A percentile compares a stretch with the other conserved stretches of the same genome.
These are phyloP conservation scores for Polyommatus icarus DNA, from an alignment of 2,888 invertebrate genomes.

Conservation along the genomic window DNA sequence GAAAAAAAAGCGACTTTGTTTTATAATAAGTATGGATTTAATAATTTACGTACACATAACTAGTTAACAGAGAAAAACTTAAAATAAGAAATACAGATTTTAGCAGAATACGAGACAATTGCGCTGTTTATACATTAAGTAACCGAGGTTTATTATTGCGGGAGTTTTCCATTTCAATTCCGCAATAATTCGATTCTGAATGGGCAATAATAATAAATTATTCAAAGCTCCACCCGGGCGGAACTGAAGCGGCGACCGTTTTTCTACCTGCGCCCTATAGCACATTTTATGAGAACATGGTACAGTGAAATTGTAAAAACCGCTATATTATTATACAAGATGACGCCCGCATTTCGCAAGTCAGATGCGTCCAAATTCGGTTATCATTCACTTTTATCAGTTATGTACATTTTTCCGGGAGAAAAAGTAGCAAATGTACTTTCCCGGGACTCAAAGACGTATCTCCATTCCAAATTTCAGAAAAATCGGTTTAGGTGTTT, in stretches of 20 bases:
- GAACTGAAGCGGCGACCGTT: slow-evolving; percentile 28
- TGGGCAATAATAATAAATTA: slow-evolving; percentile 56
- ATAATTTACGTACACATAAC: too few relatives aligned
- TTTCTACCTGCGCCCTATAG: slow-evolving; percentile 2
- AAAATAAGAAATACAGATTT: too few relatives aligned
- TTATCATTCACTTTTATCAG: too few relatives aligned
- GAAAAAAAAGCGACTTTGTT: too few relatives aligned
- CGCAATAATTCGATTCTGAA: slow-evolving; percentile 49
- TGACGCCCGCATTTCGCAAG: neutral
- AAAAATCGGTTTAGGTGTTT: too few relatives aligned
- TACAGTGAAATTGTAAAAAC: neutral
- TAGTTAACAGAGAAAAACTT: too few relatives aligned
- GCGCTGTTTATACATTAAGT: neutral
- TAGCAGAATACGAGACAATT: neutral
- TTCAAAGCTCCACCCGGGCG: slow-evolving; percentile 44
- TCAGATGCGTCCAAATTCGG: neutral
- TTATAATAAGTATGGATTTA: too few relatives aligned
- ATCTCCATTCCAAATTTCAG: too few relatives aligned
- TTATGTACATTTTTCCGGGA: too few relatives aligned
- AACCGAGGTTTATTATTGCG: slow-evolving; percentile 21
- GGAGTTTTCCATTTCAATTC: slow-evolving; percentile 58
- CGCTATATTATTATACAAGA: too few relatives aligned
- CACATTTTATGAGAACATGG: neutral
- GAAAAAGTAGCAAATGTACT: too few relatives aligned
- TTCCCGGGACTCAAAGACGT: too few relatives aligned